These are phyloP conservation scores for Dynastes tityus DNA, from an alignment of 2,888 invertebrate genomes.

Conservation along the genomic window DNA sequence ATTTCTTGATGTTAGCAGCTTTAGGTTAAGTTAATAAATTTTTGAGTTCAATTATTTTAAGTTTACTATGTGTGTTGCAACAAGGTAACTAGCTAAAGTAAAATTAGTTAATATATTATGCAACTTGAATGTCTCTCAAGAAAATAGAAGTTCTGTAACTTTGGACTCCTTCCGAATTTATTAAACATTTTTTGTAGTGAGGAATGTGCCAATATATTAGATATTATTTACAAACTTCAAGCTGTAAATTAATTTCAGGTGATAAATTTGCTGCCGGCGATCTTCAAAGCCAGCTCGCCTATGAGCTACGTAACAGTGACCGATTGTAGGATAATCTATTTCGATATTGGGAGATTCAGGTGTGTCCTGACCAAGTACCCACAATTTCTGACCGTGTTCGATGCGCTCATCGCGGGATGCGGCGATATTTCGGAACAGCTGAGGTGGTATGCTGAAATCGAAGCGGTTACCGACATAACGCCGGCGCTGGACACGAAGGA, in stretches of 20 bases:
- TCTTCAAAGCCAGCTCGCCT: conserved; percentile 19
- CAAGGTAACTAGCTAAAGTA: no score
- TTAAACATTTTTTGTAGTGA: no score
- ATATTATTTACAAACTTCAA: no score
- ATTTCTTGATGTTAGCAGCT: no score
- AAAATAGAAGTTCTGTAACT: no score
- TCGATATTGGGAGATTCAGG: conserved; percentile 38
- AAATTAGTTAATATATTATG: no score
- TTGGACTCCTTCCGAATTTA: no score
- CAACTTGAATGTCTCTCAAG: no score
- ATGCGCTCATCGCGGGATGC: neutral
- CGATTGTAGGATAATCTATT: conserved; percentile 46
- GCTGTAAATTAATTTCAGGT: neutral
- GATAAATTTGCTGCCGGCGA: conserved; percentile 41
- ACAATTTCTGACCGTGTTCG: conserved; percentile 30
- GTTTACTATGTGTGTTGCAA: no score
- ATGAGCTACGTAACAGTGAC: conserved; percentile 49
- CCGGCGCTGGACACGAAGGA: conserved; percentile 9
- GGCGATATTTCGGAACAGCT: conserved; percentile 23
- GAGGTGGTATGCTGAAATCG: neutral
- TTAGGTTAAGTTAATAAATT: no score
- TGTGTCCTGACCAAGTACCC: conserved; percentile 39
- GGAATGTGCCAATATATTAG: no score
- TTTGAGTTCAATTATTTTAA: no score
- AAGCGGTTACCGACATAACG: conserved; percentile 16